Conservation (phyloP, 2,113 vertebrate genomes). For the Gadus macrocephalus region DNA sequence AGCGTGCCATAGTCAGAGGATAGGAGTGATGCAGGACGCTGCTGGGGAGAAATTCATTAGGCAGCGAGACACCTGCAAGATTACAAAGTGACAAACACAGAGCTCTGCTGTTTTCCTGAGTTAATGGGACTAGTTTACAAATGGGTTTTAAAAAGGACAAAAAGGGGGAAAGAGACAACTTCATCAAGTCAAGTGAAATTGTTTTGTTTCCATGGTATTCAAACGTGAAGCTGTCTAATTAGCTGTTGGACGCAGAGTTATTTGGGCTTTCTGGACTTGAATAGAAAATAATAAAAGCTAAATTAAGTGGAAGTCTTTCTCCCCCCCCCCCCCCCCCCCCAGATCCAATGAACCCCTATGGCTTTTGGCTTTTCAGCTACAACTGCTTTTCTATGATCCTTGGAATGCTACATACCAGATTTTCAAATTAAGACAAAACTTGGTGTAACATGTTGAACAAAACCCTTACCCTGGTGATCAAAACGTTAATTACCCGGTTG, state of each 20-base stretch:
- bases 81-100: slow-evolving; percentile 44
- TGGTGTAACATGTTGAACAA: no score
- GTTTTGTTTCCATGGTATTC: neutral
- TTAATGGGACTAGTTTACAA: slow-evolving; percentile 53
- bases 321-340: no score
- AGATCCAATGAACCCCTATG: no score
- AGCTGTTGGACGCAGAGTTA: neutral
- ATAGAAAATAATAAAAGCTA: neutral
- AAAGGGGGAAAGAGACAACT: slow-evolving; percentile 4
- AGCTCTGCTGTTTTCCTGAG: slow-evolving; percentile 42
- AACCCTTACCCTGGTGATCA: no score
- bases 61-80: slow-evolving; percentile 42
- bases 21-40: slow-evolving; percentile 56
- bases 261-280: neutral
- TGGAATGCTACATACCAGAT: no score
- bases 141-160: slow-evolving; percentile 30
- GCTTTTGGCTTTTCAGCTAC: no score
- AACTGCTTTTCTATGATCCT: no score
- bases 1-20: slow-evolving; percentile 57
- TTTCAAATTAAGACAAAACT: no score
- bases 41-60: slow-evolving; percentile 60
- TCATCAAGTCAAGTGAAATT: slow-evolving; percentile 1
- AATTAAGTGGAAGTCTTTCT: neutral
- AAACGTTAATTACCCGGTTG: no score
- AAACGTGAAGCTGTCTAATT: neutral